phyloP scores from a whole-genome alignment of 2,797 vertebrate genomes.

The Sebastes aleutianus region DNA sequence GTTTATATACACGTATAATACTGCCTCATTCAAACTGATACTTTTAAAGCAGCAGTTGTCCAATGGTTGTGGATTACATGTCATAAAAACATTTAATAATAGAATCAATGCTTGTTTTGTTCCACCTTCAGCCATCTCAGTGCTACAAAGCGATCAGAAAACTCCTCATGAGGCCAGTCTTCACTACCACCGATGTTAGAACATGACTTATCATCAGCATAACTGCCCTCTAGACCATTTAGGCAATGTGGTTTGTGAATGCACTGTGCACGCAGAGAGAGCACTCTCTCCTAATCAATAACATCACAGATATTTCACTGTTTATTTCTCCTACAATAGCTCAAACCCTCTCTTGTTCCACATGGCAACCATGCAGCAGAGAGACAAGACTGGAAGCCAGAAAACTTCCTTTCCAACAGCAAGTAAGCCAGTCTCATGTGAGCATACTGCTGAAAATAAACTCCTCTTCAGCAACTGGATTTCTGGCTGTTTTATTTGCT shows the following conservation, averaged over 20 bases:
- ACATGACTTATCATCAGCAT: neutral
- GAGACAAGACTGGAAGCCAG: slow-evolving; percentile 27
- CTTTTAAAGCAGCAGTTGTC: slow-evolving; percentile 1
- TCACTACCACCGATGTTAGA: neutral
- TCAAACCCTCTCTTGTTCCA: neutral
- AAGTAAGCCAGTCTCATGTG: slow-evolving; percentile 21
- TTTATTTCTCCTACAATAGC: neutral
- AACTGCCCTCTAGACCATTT: slow-evolving; percentile 8
- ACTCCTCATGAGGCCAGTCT: neutral
- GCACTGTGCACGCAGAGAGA: slow-evolving; percentile 18
- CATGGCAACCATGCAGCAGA: slow-evolving; percentile 12
- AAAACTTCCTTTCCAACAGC: slow-evolving; percentile 8
- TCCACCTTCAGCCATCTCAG: slow-evolving; percentile 2
- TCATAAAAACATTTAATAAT: neutral
- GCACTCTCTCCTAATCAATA: neutral
- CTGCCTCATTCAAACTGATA: neutral
- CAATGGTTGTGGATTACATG: neutral
- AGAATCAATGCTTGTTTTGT: neutral
- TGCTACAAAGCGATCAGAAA: slow-evolving; percentile 22
- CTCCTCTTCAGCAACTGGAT: slow-evolving; percentile 14
- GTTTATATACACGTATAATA: neutral
- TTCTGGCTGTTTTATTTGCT: slow-evolving; percentile 15
- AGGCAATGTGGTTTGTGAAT: slow-evolving; percentile 57
- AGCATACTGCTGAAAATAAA: slow-evolving; percentile 33
- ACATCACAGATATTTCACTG: neutral